A percentile compares a stretch with the other conserved stretches of the same genome.
phyloP scores from a whole-genome alignment of 1,140 invertebrate species.

The Diorhabda elongata region DNA sequence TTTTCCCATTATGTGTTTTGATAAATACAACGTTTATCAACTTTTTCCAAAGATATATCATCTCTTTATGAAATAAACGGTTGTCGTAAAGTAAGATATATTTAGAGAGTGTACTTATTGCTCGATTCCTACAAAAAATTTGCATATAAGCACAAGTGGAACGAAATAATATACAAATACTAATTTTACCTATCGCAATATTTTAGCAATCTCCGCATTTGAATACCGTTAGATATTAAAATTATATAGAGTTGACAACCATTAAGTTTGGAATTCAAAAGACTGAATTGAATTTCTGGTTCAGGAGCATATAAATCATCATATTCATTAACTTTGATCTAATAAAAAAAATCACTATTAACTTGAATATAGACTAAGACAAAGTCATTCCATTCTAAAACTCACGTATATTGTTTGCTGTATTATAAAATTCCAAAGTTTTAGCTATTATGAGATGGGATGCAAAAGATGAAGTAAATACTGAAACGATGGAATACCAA shows the following conservation, averaged over 20 bases:
- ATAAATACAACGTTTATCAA: slow-evolving; percentile 73
- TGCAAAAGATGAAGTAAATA: too few relatives aligned
- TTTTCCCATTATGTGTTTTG: slow-evolving; percentile 49
- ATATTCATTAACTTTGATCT: slow-evolving; percentile 59
- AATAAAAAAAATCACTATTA: slow-evolving; percentile 25
- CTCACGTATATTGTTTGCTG: too few relatives aligned
- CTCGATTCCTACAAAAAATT: slow-evolving; percentile 53
- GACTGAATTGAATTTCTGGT: slow-evolving; percentile 51
- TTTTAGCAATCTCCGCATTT: slow-evolving; percentile 60
- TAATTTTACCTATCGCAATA: slow-evolving; percentile 61
- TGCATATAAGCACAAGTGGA: not conserved
- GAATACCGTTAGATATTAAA: slow-evolving; percentile 66
- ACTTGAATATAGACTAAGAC: too few relatives aligned
- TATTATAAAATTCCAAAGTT: too few relatives aligned
- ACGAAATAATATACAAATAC: not conserved
- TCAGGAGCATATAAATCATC: slow-evolving; percentile 64
- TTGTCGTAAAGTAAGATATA: slow-evolving; percentile 66
- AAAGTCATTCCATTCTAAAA: too few relatives aligned
- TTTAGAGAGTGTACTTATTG: slow-evolving; percentile 64
- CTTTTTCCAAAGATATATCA: slow-evolving; percentile 71
- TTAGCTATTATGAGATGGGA: too few relatives aligned
- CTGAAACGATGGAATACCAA: too few relatives aligned
- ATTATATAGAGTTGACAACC: slow-evolving; percentile 70
- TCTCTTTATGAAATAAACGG: slow-evolving; percentile 59
- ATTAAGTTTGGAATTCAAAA: slow-evolving; percentile 56